Evolutionary conservation across 2,113 vertebrate genomes (phyloP), one percentile per base, ranked within the genome.

Genomic region (Oryzias curvinotus): DNA sequence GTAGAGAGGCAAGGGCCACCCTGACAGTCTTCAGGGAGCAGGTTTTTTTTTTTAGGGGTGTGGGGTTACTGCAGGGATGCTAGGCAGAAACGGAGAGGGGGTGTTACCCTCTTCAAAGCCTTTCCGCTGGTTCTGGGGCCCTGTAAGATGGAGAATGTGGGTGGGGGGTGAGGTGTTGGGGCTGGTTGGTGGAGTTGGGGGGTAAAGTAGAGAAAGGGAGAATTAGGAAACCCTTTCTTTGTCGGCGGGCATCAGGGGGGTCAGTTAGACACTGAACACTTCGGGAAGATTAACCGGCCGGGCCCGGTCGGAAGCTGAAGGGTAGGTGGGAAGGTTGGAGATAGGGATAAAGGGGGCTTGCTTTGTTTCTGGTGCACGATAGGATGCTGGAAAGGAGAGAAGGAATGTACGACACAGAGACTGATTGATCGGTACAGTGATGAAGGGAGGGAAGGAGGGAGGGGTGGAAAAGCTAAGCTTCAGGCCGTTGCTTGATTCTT

Each of bases 171-270:
- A 66, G 21, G 42, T 47, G 25, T 5, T 19, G 47, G 47, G 17
- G 17, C 18, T 47, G 17, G 17, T 16, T 46, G 68, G 55, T 64
- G 70, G 81, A 73, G 71, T 61, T 36, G 36, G 76, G 62, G 81
- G 53, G 80, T 52, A 73, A 82, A 80, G 64, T 73, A 83, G 84
- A 86, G 85, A 87, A 87, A 84, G 81, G 81, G 84, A 88, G 87
- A 83, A 88, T 89, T 89, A 89, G 83, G 87, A 86, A 88, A 75
- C 82, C 78, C 79, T 78, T 69, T 88, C 88, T 90, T 90, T 90
- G 88, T 89, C 76, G 74, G 62, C 52, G 75, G 72, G 80, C 83
- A 85, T 87, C 76, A 68, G 82, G 79, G 81, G 81, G 76, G 75
- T 75, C 61, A 56, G 76, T 86, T 78, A 78, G 79, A 85, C 84